Conservation (phyloP, 37 sponge, comb jelly and placozoan genomes). For the Chondrosia reniformis region DNA sequence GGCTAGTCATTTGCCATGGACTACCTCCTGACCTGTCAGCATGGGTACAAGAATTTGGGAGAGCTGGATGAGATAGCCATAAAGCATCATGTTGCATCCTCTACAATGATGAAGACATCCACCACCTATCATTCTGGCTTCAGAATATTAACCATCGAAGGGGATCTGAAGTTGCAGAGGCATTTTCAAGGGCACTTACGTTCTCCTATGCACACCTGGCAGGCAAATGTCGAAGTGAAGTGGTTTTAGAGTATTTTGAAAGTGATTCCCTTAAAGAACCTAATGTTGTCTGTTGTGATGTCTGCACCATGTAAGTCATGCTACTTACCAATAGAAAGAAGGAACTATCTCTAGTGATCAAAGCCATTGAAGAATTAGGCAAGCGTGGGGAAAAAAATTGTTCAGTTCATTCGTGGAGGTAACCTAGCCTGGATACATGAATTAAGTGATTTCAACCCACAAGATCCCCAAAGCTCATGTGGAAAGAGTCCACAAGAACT, state of each 20-base stretch:
- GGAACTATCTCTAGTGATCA: no score
- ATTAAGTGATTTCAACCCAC: no score
- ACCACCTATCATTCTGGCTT: constrained; percentile 29
- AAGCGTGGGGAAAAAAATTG: no score
- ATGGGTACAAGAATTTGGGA: constrained; percentile 30
- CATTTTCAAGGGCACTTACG: constrained; percentile 9
- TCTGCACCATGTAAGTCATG: constrained; percentile 8
- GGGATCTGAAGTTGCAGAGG: not conserved
- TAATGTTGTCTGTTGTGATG: constrained; percentile 29
- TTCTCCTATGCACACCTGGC: constrained; percentile 26
- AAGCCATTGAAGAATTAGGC: no score
- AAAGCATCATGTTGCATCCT: constrained; percentile 18
- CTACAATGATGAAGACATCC: constrained; percentile 27
- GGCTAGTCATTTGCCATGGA: constrained; percentile 25
- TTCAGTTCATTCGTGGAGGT: no score
- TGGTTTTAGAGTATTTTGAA: constrained; percentile 25
- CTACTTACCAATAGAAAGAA: no score
- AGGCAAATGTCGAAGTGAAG: constrained; percentile 26
- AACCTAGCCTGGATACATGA: no score
- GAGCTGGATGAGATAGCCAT: constrained; percentile 30
- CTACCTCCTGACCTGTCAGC: constrained; percentile 22
- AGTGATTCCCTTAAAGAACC: not conserved
- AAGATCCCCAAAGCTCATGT: no score
- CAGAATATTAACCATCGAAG: constrained; percentile 7
- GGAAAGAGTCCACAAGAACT: no score